A percentile compares a stretch with the other conserved stretches of the same genome.
These are phyloP conservation scores for Hirtodrosophila histrioides DNA, from an alignment of 2,888 invertebrate genomes.

Conservation along the genomic window DNA sequence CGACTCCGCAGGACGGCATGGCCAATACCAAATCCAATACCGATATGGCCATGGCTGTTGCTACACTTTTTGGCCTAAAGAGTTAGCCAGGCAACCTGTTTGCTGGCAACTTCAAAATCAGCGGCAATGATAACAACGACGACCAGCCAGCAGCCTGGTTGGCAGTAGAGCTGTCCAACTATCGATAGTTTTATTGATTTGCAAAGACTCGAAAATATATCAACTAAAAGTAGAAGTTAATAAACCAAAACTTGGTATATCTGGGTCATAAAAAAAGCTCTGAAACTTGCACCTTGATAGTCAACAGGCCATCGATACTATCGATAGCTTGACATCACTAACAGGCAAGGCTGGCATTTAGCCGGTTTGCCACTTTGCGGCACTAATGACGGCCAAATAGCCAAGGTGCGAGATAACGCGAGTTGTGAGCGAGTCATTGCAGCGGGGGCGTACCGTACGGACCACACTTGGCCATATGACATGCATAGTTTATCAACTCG, in stretches of 20 bases:
- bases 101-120: slow-evolving; percentile 39
- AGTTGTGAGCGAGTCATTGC: slow-evolving; percentile 10
- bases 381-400: slow-evolving; percentile 68
- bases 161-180: no score
- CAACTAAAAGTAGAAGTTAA: no score
- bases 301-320: no score
- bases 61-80: slow-evolving; percentile 78
- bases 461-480: slow-evolving; percentile 5
- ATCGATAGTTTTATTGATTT: no score
- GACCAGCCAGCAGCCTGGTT: neutral
- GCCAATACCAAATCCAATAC: slow-evolving; percentile 21
- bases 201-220: no score
- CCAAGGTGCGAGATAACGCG: slow-evolving; percentile 44
- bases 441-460: slow-evolving; percentile 61
- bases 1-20: slow-evolving; percentile 66
- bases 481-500: slow-evolving; percentile 28
- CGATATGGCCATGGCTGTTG: slow-evolving; percentile 36
- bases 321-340: neutral
- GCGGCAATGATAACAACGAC: slow-evolving; percentile 53
- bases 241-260: no score
- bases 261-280: no score
- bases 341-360: slow-evolving; percentile 2
- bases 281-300: no score
- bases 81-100: slow-evolving; percentile 49
- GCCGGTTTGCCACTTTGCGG: slow-evolving; percentile 65